Conservation (phyloP, 2,797 vertebrate species). For the Clarias fuscus region DNA sequence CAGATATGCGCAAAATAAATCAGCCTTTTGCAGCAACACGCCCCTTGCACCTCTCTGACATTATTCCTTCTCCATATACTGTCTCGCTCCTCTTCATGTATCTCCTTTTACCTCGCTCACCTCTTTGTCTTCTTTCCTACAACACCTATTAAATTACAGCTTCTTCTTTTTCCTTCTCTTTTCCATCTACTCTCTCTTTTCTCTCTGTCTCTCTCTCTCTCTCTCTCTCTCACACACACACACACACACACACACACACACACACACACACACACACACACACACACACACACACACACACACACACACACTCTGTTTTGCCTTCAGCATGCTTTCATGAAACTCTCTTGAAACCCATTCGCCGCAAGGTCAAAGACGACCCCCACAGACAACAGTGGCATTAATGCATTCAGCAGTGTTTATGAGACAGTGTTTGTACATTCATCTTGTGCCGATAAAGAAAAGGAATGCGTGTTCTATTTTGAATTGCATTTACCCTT, state of each 20-base stretch:
- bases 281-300: not conserved
- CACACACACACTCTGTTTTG: not conserved
- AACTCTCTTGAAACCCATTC: slow-evolving; percentile 44
- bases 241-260: no score
- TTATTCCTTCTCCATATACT: slow-evolving; percentile 31
- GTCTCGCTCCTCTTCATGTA: slow-evolving; percentile 11
- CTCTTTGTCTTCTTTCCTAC: slow-evolving; percentile 33
- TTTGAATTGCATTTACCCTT: slow-evolving; percentile 44
- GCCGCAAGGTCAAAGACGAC: slow-evolving; percentile 51
- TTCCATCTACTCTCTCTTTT: slow-evolving; percentile 4
- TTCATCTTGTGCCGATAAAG: slow-evolving; percentile 48
- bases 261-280: not conserved
- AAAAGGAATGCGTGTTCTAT: slow-evolving; percentile 41
- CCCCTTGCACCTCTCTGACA: slow-evolving; percentile 49
- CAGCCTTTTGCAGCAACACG: slow-evolving; percentile 58
- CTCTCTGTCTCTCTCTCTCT: not conserved
- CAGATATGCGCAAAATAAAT: slow-evolving; percentile 84
- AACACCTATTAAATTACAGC: slow-evolving; percentile 34
- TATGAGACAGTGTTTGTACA: slow-evolving; percentile 39
- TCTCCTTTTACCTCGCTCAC: slow-evolving; percentile 21
- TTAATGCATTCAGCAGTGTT: slow-evolving; percentile 49
- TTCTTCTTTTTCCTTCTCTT: slow-evolving; percentile 20
- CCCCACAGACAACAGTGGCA: slow-evolving; percentile 40
- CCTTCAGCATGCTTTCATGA: slow-evolving; percentile 39
- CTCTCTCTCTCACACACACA: not conserved